These are phyloP conservation scores for Pipa parva DNA, from an alignment of 2,113 vertebrate species.

Conservation along the genomic window DNA sequence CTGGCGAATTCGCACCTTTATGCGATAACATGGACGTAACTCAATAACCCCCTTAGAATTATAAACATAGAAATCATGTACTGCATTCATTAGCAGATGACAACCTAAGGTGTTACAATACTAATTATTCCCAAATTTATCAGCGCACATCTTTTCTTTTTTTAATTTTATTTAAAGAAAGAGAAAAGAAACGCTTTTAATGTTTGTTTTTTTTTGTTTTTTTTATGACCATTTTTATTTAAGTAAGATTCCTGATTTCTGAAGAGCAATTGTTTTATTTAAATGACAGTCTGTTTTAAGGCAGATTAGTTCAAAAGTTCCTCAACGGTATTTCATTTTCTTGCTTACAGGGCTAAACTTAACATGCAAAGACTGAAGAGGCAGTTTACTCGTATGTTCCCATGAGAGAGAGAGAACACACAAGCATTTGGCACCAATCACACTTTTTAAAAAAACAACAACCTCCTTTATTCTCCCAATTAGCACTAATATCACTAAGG, in stretches of 20 bases:
- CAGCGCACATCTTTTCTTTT: too few relatives aligned
- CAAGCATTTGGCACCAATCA: constrained; percentile 82
- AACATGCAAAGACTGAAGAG: constrained; percentile 96
- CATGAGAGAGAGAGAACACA: constrained; percentile 88
- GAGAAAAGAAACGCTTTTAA: too few relatives aligned
- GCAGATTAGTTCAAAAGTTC: constrained; percentile 79
- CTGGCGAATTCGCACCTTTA: too few relatives aligned
- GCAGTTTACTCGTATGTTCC: constrained; percentile 92
- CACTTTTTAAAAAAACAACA: constrained; percentile 55
- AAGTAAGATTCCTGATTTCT: neutral
- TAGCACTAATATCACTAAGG: constrained; percentile 85
- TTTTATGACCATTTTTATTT: too few relatives aligned
- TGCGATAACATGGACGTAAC: too few relatives aligned
- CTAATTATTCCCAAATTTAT: too few relatives aligned
- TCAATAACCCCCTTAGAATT: too few relatives aligned
- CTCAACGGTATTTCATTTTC: constrained; percentile 94
- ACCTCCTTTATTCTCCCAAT: constrained; percentile 60
- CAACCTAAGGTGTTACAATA: too few relatives aligned
- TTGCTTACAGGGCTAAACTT: constrained; percentile 99
- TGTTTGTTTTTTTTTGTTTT: too few relatives aligned
- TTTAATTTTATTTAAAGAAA: too few relatives aligned
- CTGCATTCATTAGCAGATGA: too few relatives aligned
- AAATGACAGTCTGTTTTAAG: constrained; percentile 68
- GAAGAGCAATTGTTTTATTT: constrained; percentile 41
- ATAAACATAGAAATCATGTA: too few relatives aligned